Base-by-base conservation (phyloP, 2,888 invertebrate species). In the Diarsia dahlii region DNA sequence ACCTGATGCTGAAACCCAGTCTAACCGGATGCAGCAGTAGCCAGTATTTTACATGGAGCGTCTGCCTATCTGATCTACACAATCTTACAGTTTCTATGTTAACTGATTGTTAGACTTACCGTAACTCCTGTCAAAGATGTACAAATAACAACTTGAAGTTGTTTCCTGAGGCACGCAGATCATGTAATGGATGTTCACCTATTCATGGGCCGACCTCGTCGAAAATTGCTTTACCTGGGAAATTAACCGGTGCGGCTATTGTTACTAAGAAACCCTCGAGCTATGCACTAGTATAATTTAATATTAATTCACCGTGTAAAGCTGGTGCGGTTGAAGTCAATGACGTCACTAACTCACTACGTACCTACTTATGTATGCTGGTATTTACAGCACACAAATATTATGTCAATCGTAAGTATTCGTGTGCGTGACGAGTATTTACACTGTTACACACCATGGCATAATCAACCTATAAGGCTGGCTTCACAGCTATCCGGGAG, bases 301-400 rank as follows among this genome's bases (percentile, higher is more conserved):
- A 71, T 77, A 76, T 68, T 65, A 75, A 81, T 81, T 45, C n/a
- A 39, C 28, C 58, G 46, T 58, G 69, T 15, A 34, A 62, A 65
- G 54, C 28, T 34, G 45, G 28, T n/a, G 34, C 54, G 23, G 15
- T 81, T 65, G 48, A 73, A 80, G 65, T 54, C 34, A 39, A 60
- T 82, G 82, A 80, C 82, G 70, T 66, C 56, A 70, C 5, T 34
- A n/a, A n/a, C n/a, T n/a, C n/a, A n/a, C n/a, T n/a, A n/a, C n/a
- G n/a, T n/a, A 58, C n/a, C 46, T 60, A 54, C 28, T 48, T 71
- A 78, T 13, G 23, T 15, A 18, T 13, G 23, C n/a, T n/a, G 3
- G 18, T 80, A 48, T 58, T 64, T 60, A n/a, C n/a, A n/a, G 52
- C 63, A 52, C n/a, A 54, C 45, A 54, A 81, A 63, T 67, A 74